These are phyloP conservation scores for Portevinia maculata DNA, from an alignment of 2,888 invertebrate genomes.

Conservation along the genomic window DNA sequence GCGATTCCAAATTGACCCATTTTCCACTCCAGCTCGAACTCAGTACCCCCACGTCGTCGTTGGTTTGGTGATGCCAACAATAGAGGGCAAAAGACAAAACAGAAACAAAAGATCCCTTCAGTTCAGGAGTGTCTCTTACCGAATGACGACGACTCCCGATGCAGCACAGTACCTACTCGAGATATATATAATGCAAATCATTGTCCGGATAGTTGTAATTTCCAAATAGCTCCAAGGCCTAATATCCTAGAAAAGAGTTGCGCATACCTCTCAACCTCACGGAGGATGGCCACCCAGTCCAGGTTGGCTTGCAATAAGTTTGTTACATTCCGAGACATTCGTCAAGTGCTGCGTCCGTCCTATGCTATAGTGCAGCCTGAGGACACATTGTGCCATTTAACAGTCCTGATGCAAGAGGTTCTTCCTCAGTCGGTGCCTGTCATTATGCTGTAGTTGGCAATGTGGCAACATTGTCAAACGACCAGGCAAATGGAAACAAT, in stretches of 20 bases:
- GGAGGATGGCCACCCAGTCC: constrained; percentile 11
- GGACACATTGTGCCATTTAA: constrained; percentile 53
- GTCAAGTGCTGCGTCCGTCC: constrained; percentile 60
- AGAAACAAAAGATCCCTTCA: constrained; percentile 58
- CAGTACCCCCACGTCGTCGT: constrained; percentile 4
- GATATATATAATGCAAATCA: constrained; percentile 66
- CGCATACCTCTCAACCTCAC: constrained; percentile 51
- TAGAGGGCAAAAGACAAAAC: constrained; percentile 37
- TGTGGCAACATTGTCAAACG: constrained; percentile 50
- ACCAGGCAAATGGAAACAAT: constrained; percentile 57
- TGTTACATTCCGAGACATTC: constrained; percentile 48
- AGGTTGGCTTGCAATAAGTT: constrained; percentile 45
- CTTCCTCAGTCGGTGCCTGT: constrained; percentile 5
- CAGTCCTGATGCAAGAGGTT: constrained; percentile 32
- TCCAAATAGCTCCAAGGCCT: constrained; percentile 61
- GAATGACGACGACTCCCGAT: constrained; percentile 4
- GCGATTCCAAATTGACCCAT: constrained; percentile 69
- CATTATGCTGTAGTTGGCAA: constrained; percentile 1
- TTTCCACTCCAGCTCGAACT: constrained; percentile 39
- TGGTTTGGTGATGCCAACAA: constrained; percentile 39
- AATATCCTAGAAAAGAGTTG: constrained; percentile 62
- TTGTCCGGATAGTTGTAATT: constrained; percentile 68
- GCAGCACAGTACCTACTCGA: constrained; percentile 31
- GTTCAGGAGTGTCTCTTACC: background rate
- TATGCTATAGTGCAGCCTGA: constrained; percentile 34